Percentiles rank a stretch among this genome's conserved stretches.
These are phyloP conservation scores for Cancer borealis DNA, from an alignment of 2,888 invertebrate species.

Conservation along the genomic window DNA sequence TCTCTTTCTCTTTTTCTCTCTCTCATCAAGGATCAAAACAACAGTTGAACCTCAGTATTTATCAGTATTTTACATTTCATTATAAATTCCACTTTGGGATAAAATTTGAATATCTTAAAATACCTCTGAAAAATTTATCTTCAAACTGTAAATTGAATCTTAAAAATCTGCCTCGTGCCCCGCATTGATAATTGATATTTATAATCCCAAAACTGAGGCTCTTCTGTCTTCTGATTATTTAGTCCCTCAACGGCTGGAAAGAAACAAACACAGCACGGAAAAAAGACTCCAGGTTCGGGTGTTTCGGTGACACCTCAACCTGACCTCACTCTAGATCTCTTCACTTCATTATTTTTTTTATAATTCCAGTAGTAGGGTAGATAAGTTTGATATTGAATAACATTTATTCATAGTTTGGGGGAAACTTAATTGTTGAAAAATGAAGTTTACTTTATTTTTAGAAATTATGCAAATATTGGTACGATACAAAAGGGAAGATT, in stretches of 20 bases:
- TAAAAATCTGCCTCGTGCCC: background rate
- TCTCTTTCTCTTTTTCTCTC: background rate
- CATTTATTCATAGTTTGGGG: constrained; percentile 60
- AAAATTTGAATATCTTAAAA: background rate
- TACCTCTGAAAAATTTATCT: background rate
- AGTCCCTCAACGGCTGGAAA: background rate
- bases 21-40: constrained; percentile 5
- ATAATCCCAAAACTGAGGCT: background rate
- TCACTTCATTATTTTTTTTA: constrained; percentile 18
- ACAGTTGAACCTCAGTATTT: constrained; percentile 43
- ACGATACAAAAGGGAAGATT: constrained; percentile 10
- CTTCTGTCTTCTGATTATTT: background rate
- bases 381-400: constrained; percentile 52
- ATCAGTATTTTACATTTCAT: background rate
- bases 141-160: background rate
- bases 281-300: constrained; percentile 25
- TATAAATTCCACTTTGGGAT: background rate
- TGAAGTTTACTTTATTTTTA: constrained; percentile 55
- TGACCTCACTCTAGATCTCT: constrained; percentile 53
- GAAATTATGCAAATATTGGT: constrained; percentile 42
- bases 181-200: background rate
- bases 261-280: constrained; percentile 35
- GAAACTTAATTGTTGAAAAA: constrained; percentile 53
- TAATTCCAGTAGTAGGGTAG: constrained; percentile 62
- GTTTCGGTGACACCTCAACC: background rate